These are phyloP conservation scores for Meandrusa payeni DNA, from an alignment of 2,888 invertebrate genomes.

Conservation along the genomic window DNA sequence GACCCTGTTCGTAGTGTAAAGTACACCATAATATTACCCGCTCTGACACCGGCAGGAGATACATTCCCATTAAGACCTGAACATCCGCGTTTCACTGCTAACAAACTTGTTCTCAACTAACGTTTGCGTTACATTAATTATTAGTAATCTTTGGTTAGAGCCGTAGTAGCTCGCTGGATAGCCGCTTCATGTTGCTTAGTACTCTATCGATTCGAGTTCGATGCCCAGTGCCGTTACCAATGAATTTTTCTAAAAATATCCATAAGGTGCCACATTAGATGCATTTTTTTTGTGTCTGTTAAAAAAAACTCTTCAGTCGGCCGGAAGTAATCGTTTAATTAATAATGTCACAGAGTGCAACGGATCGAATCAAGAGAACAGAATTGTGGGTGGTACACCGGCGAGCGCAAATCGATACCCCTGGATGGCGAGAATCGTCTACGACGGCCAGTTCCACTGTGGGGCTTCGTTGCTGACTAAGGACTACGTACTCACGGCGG, in stretches of 20 bases:
- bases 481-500: slow-evolving; percentile 92
- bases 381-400: slow-evolving; percentile 92
- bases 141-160: too few relatives aligned
- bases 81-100: slow-evolving; percentile 19
- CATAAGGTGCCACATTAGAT: too few relatives aligned
- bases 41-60: slow-evolving; percentile 17
- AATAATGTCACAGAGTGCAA: slow-evolving; percentile 89
- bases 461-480: slow-evolving; percentile 91
- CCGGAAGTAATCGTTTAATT: too few relatives aligned
- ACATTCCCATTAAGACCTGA: slow-evolving; percentile 7
- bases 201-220: too few relatives aligned
- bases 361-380: slow-evolving; percentile 90
- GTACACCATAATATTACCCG: slow-evolving; percentile 23
- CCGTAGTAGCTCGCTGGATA: too few relatives aligned
- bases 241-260: too few relatives aligned
- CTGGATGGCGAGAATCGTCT: slow-evolving; percentile 92
- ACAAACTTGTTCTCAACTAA: slow-evolving; percentile 3
- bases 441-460: slow-evolving; percentile 94
- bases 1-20: slow-evolving; percentile 14
- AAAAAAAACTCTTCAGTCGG: too few relatives aligned
- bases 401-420: slow-evolving; percentile 92
- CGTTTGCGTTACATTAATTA: too few relatives aligned
- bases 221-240: too few relatives aligned
- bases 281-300: too few relatives aligned
- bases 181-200: too few relatives aligned